Base-by-base conservation (phyloP, 2,113 vertebrate species). In the Tupaia chinensis region DNA sequence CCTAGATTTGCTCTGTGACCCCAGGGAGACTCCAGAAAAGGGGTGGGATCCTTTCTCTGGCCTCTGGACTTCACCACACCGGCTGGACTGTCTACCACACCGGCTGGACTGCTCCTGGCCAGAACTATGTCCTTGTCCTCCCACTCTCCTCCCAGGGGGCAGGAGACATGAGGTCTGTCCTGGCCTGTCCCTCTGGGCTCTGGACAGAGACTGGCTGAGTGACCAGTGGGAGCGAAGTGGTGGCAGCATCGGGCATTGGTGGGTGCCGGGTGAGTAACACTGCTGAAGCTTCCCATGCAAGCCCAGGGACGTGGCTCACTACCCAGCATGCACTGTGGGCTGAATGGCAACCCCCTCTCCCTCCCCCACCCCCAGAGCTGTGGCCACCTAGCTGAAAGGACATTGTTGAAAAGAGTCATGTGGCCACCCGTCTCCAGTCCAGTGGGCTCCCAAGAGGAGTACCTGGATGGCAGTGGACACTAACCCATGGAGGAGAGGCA, bases 381-480 rank as follows among this genome's bases (percentile, higher is more conserved):
- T 84, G 20, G 91, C 85, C 83, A 97, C 97, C 97, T 98, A 98
- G 89, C 96, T 98, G 98, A 99, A 98, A 99, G 99, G 98, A 99
- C 99, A 99, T 99, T 99, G 99, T 98, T 99, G 99, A 99, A 98
- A 98, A 99, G 98, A 99, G 99, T 99, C 99, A 99, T 98, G 99
- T 97, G 97, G 98, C 98, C 98, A 98, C 98, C 93, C 97, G 97
- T 97, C 98, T 99, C 98, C 98, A 97, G 97, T 98, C 98, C 98
- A 95, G 96, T 80, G 96, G 90, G 97, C 97, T 98, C 98, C 96
- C 83, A 76, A 97, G 97, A 98, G 98, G 98, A 98, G 99, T 99
- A 99, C 99, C 99, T 99, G 98, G 98, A 98, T 98, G 98, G 99
- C 99, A 99, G 99, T 99, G 99, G 99, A 97, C 99, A 98, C 98